A percentile compares a stretch with the other conserved stretches of the same genome.
Evolutionary conservation across 2,797 vertebrate genomes (phyloP).

Genomic region (Amblyraja radiata): DNA sequence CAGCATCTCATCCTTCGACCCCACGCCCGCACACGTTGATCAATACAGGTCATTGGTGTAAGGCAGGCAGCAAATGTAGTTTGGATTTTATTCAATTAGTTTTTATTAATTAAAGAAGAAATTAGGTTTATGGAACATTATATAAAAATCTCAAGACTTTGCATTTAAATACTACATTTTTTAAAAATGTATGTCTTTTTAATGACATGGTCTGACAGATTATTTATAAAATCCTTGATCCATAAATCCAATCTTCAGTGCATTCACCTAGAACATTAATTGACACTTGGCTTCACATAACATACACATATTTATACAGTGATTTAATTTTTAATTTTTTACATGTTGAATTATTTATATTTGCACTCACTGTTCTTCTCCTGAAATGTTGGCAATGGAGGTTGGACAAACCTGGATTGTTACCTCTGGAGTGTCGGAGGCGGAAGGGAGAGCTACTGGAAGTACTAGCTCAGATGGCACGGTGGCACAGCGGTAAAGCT

Average conservation of each 20-base stretch:
- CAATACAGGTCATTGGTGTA: not conserved
- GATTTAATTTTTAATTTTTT: not conserved
- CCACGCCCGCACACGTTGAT: too few relatives aligned
- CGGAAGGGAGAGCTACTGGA: too few relatives aligned
- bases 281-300: not conserved
- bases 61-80: not conserved
- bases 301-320: not conserved
- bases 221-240: not conserved
- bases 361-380: not conserved
- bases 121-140: not conserved
- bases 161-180: not conserved
- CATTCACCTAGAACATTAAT: not conserved
- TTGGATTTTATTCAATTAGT: not conserved
- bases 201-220: not conserved
- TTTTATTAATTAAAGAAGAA: not conserved
- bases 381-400: too few relatives aligned
- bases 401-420: too few relatives aligned
- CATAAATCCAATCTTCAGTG: not conserved
- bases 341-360: not conserved
- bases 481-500: too few relatives aligned
- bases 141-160: constrained; percentile 7
- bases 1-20: too few relatives aligned
- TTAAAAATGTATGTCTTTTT: not conserved
- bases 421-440: too few relatives aligned
- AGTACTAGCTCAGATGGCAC: too few relatives aligned